Evolutionary conservation across 2,113 vertebrate species (phyloP).

Genomic region (Psittacara wagleri): DNA sequence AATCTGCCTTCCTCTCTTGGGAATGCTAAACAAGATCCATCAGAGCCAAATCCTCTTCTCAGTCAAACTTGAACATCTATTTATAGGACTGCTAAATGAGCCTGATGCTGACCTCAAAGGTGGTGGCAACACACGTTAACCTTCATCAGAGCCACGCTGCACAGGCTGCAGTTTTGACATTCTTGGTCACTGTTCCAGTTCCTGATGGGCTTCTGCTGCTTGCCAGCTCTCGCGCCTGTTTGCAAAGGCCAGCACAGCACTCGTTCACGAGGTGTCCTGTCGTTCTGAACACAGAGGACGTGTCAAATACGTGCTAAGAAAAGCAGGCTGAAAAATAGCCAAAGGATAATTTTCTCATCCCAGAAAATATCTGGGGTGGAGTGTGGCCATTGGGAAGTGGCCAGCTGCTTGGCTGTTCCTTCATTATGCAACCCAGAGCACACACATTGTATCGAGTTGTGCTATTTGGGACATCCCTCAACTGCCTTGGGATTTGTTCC

Average conservation of each 20-base stretch:
- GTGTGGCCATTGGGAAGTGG: background rate
- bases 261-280: background rate
- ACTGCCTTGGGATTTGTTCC: background rate
- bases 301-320: background rate
- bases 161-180: background rate
- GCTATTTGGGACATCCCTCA: background rate
- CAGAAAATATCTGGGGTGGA: background rate
- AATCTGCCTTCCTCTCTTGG: slow-evolving; percentile 15
- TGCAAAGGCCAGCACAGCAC: background rate
- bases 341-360: background rate
- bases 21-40: slow-evolving; percentile 10
- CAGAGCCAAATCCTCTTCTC: slow-evolving; percentile 27
- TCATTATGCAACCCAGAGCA: rapidly evolving
- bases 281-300: background rate
- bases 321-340: background rate
- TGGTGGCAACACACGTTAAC: background rate
- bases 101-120: slow-evolving; percentile 23
- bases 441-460: rapidly evolving
- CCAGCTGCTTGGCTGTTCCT: background rate
- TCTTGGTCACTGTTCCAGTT: background rate
- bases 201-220: background rate
- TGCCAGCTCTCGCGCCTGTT: background rate
- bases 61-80: slow-evolving; percentile 33
- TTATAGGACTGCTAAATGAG: slow-evolving; percentile 36
- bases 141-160: background rate